Percentiles rank a stretch among this genome's conserved stretches.
These are phyloP conservation scores for Sitta carolinensis DNA, from an alignment of 2,797 vertebrate species.

Conservation along the genomic window DNA sequence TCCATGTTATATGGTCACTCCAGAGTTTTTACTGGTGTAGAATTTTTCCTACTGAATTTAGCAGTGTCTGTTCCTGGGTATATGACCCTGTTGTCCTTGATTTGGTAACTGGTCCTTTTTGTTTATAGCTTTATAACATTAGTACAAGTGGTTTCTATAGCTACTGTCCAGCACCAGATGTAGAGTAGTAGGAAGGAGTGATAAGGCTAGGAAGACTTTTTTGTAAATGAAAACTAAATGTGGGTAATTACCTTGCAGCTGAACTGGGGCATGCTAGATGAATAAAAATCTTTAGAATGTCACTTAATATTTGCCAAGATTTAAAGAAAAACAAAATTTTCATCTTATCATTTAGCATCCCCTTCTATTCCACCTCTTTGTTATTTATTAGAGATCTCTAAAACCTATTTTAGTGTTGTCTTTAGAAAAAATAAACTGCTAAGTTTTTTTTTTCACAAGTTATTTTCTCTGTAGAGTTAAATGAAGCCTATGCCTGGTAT, in stretches of 20 bases:
- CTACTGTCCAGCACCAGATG: constrained; percentile 71
- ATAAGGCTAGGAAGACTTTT: constrained; percentile 52
- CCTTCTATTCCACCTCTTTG: not conserved
- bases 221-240: constrained; percentile 58
- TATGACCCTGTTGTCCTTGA: constrained; percentile 55
- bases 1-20: not conserved
- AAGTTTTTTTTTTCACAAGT: not conserved
- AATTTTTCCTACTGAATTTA: constrained; percentile 19
- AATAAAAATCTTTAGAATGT: constrained; percentile 2
- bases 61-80: constrained; percentile 11
- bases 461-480: not conserved
- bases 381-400: not conserved
- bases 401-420: not conserved
- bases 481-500: not conserved
- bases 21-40: not conserved
- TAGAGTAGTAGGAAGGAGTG: constrained; percentile 61
- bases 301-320: not conserved
- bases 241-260: constrained; percentile 59
- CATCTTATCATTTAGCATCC: not conserved
- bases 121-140: constrained; percentile 65
- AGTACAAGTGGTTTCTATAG: constrained; percentile 70
- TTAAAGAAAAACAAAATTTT: not conserved
- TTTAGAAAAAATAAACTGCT: not conserved
- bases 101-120: constrained; percentile 51
- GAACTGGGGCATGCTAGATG: constrained; percentile 30